Base-by-base conservation (phyloP, 2,113 vertebrate genomes). In the Phylloscopus trochilus region DNA sequence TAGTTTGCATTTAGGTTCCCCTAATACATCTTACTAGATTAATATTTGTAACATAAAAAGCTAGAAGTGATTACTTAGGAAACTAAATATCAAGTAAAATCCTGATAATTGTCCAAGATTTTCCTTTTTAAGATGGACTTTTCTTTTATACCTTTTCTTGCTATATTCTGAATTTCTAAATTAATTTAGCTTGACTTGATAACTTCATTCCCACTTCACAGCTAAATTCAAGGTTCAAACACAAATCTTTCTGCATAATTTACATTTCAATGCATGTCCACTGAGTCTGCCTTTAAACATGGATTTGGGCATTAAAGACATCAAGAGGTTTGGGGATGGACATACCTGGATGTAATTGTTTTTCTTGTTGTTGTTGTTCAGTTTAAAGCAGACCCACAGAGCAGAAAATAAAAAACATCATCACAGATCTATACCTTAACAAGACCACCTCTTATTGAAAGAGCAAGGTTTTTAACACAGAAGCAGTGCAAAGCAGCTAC, bases 1-100 rank as follows among this genome's bases (percentile, higher is more conserved):
- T 97, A 98, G 72, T 97, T 97, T 97, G 92, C 90, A 97, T 97
- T 97, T 94, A 91, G 63, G 62, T 94, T 96, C 90, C 75, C 85
- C 63, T 95, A 96, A 96, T 97, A 89, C 89, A 97, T 96, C 97
- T 97, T 94, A 96, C 95, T 96, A 97, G 91, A 95, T 95, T 93
- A 90, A 90, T 96, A 96, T 96, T 97, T 89, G 86, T 95, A 93
- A 95, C 89, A 93, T 83, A 94, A 97, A 98, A 97, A 95, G 47
- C 43, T 88, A 92, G 75, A 97, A 92, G 53, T 96, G 86, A 97
- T 98, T 97, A 97, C 91, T 96, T 89, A 96, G 95, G 97, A 97
- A 98, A 91, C 46, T 84, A 98, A 97, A 97, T 89, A 95, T 56
- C 1, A 1, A 96, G 72, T 85, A 43, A 96, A 97, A 98, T 97